Percentiles rank a stretch among this genome's conserved stretches.
Conservation (phyloP, 2,113 vertebrate species). For the Anser cygnoides region DNA sequence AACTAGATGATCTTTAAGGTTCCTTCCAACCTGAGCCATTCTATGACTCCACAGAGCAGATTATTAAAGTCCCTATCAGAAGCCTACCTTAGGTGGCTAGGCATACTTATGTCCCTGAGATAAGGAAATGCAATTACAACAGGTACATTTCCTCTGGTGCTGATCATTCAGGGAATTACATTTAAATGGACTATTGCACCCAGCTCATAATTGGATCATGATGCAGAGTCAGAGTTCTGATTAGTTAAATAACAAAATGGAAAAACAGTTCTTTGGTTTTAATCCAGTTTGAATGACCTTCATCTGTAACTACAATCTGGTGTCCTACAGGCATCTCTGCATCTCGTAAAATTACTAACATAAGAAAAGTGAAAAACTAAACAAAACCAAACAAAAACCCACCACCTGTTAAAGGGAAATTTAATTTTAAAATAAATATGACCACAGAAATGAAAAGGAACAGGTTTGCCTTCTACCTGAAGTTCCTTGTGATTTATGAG, state of each 20-base stretch:
- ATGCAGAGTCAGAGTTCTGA: constrained; percentile 17
- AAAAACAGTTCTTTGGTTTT: constrained; percentile 1
- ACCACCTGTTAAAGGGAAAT: not conserved
- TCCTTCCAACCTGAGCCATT: too few species aligned
- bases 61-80: not conserved
- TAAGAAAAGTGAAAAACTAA: not conserved
- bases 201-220: constrained; percentile 29
- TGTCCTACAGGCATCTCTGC: constrained; percentile 15
- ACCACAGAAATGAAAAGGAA: not conserved
- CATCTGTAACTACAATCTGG: constrained; percentile 15
- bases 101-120: not conserved
- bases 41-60: not conserved
- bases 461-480: not conserved
- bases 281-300: constrained; percentile 25
- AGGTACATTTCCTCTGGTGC: not conserved
- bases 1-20: too few species aligned
- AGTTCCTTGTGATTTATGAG: constrained; percentile 2
- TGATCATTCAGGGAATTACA: constrained; percentile 1
- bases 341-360: constrained; percentile 2
- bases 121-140: constrained; percentile 55
- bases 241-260: not conserved
- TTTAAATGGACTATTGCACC: constrained; percentile 13
- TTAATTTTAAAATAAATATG: not conserved
- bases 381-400: not conserved
- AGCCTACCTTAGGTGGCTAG: not conserved